Conservation (phyloP, 2,797 vertebrate genomes). For the Lophius americanus region DNA sequence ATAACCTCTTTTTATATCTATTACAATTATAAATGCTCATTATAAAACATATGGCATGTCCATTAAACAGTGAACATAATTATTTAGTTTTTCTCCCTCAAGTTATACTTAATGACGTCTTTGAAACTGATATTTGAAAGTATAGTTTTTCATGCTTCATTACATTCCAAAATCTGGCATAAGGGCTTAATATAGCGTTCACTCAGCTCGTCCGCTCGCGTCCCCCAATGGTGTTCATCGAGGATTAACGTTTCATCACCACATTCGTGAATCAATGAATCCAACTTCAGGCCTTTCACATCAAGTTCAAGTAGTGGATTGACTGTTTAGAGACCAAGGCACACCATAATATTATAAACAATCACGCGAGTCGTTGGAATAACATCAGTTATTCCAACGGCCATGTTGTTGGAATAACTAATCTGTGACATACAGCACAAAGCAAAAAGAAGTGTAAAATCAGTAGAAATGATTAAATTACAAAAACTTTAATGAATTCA, state of each 20-base stretch:
- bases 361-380: background rate
- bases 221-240: slow-evolving; percentile 48
- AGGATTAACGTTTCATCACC: slow-evolving; percentile 36
- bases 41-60: slow-evolving; percentile 49
- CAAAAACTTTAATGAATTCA: background rate
- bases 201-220: slow-evolving; percentile 53
- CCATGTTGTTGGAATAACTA: background rate
- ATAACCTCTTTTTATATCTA: slow-evolving; percentile 62
- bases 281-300: background rate
- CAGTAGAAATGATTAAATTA: background rate
- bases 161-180: slow-evolving; percentile 74
- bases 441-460: background rate
- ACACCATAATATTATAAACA: background rate
- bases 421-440: background rate
- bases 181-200: slow-evolving; percentile 79
- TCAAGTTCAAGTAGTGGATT: background rate
- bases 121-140: slow-evolving; percentile 34
- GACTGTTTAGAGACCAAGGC: background rate
- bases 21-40: slow-evolving; percentile 54
- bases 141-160: slow-evolving; percentile 68
- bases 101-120: slow-evolving; percentile 29
- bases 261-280: slow-evolving; percentile 21
- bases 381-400: background rate
- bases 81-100: slow-evolving; percentile 27
- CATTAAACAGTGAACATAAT: slow-evolving; percentile 31